Percentiles rank a stretch among this genome's conserved stretches.
These are phyloP conservation scores for Onychomys leucogaster DNA, from an alignment of 2,797 vertebrate species.

Conservation along the genomic window DNA sequence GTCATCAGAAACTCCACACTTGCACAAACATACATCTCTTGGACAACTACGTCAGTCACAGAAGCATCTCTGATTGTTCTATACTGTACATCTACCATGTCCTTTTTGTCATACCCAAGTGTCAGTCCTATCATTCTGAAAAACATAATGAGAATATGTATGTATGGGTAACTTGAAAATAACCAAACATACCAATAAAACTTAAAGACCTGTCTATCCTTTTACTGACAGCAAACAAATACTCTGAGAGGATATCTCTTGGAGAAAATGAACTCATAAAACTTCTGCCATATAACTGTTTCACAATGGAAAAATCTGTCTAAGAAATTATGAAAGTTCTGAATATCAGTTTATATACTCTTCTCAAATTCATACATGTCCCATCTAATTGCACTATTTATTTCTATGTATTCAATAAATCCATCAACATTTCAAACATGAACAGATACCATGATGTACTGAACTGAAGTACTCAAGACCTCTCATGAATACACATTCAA, in stretches of 20 bases:
- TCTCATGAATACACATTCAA: not conserved
- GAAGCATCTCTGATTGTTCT: conserved; percentile 92
- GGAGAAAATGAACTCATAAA: not conserved
- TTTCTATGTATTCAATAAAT: conserved; percentile 45
- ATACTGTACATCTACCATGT: conserved; percentile 96
- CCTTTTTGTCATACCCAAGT: conserved; percentile 93
- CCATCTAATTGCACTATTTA: conserved; percentile 28
- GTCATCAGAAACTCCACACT: conserved; percentile 98
- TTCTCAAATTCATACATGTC: conserved; percentile 16
- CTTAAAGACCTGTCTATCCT: not conserved
- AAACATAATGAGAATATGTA: conserved; percentile 66
- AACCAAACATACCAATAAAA: conserved; percentile 20
- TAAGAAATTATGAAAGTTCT: conserved; percentile 53
- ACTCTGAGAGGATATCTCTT: not conserved
- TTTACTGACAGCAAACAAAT: not conserved
- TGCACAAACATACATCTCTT: conserved; percentile 96
- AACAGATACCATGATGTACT: not conserved
- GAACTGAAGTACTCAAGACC: not conserved
- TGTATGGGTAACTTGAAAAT: conserved; percentile 21
- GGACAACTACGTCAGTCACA: conserved; percentile 91
- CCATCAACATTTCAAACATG: conserved; percentile 11
- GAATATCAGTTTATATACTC: conserved; percentile 2
- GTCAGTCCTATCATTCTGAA: conserved; percentile 97
- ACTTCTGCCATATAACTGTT: not conserved
- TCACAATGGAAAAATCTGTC: not conserved